Percentiles rank a stretch among this genome's conserved stretches.
Conservation (phyloP, 1,140 invertebrate genomes). For the Oscheius sp. region DNA sequence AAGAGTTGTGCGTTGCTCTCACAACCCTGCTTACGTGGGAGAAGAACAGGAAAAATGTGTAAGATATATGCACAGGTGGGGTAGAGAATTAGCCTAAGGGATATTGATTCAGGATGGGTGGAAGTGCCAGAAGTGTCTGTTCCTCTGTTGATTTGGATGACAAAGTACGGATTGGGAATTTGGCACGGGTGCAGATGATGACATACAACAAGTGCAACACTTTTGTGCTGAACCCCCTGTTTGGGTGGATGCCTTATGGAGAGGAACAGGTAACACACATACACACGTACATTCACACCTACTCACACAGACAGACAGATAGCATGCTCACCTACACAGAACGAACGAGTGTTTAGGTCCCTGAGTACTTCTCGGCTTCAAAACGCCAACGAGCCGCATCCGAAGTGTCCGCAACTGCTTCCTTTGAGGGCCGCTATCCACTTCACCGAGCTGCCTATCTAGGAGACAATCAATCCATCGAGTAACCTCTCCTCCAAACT, state of each 20-base stretch:
- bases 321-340: not conserved
- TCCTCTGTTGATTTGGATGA: constrained; percentile 50
- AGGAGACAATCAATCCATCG: constrained; percentile 43
- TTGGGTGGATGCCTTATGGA: constrained; percentile 42
- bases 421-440: constrained; percentile 46
- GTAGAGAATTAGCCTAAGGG: not conserved
- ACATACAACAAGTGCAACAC: constrained; percentile 53
- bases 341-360: constrained; percentile 30
- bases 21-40: constrained; percentile 50
- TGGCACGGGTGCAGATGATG: constrained; percentile 46
- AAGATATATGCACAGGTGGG: constrained; percentile 9
- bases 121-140: constrained; percentile 2
- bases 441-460: constrained; percentile 54
- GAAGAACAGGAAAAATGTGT: constrained; percentile 28
- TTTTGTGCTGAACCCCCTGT: constrained; percentile 50
- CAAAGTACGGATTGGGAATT: constrained; percentile 49
- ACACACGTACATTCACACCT: not conserved
- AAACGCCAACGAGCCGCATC: no score
- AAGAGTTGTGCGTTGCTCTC: constrained; percentile 44
- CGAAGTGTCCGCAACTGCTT: constrained; percentile 37
- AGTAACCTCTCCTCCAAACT: constrained; percentile 35
- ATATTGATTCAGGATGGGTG: constrained; percentile 2
- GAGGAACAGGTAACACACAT: not conserved
- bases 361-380: constrained; percentile 45
- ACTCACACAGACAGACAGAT: not conserved